Evolutionary conservation across 2,797 vertebrate genomes (phyloP).

Genomic region (Tragelaphus oryx): DNA sequence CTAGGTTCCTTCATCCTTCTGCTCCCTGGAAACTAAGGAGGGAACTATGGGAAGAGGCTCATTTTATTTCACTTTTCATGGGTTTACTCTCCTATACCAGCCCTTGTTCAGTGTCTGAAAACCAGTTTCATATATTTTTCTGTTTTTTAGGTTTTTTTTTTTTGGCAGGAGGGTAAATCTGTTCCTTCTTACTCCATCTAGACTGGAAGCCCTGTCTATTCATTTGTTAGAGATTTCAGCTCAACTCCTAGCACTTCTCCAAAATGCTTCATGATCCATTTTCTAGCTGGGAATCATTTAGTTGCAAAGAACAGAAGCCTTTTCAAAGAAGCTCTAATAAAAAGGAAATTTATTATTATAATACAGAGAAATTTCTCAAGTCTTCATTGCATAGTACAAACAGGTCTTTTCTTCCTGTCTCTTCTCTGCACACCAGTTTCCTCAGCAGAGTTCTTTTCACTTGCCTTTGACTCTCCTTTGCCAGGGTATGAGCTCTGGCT

Average conservation of each 20-base stretch:
- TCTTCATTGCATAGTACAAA: neutral
- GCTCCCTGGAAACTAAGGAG: neutral
- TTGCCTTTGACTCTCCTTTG: conserved; percentile 16
- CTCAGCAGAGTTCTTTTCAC: neutral
- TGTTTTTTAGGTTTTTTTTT: neutral
- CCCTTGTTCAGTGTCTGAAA: neutral
- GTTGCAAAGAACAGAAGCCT: conserved; percentile 8
- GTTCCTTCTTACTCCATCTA: neutral
- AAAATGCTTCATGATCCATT: conserved; percentile 24
- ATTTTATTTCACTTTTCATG: neutral
- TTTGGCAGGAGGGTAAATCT: neutral
- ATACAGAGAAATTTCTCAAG: conserved; percentile 18
- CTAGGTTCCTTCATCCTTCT: neutral
- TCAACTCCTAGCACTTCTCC: neutral
- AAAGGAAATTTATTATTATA: conserved; percentile 21
- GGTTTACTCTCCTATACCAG: neutral
- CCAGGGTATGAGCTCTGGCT: neutral
- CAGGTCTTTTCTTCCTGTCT: neutral
- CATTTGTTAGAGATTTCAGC: conserved; percentile 20
- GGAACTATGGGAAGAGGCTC: neutral
- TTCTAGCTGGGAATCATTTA: conserved; percentile 43
- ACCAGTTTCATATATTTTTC: neutral
- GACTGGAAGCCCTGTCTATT: neutral
- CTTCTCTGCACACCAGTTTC: neutral
- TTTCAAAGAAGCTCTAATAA: conserved; percentile 36